Conservation (phyloP, 2,888 invertebrate genomes). For the Sepiola atlantica region DNA sequence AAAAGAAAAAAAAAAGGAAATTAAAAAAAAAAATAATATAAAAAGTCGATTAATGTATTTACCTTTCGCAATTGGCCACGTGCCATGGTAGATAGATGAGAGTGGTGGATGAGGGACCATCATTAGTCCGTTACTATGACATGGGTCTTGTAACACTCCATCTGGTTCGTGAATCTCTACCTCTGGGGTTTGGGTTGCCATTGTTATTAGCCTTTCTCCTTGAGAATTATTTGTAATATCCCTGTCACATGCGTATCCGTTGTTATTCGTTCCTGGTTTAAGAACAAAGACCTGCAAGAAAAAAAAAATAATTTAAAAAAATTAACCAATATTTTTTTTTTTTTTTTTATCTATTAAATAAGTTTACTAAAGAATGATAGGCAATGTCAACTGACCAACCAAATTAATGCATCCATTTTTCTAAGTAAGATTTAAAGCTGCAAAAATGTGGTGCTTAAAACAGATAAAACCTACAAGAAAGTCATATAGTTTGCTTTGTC, state of each 20-base stretch:
- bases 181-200: slow-evolving; percentile 66
- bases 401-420: not conserved
- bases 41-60: not conserved
- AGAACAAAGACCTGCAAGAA: slow-evolving; percentile 51
- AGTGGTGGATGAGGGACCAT: slow-evolving; percentile 60
- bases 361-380: not conserved
- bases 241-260: slow-evolving; percentile 49
- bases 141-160: not conserved
- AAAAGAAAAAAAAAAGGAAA: not conserved
- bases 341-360: not conserved
- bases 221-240: slow-evolving; percentile 52
- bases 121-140: slow-evolving; percentile 37
- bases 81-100: slow-evolving; percentile 79
- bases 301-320: slow-evolving; percentile 37
- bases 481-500: not conserved
- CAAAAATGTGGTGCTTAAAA: not conserved
- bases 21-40: no score
- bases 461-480: not conserved
- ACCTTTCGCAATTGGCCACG: slow-evolving; percentile 79
- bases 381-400: not conserved
- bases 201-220: slow-evolving; percentile 58
- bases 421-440: not conserved
- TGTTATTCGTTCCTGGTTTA: slow-evolving; percentile 50
- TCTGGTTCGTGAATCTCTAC: slow-evolving; percentile 49
- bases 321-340: not conserved